These are phyloP conservation scores for Dendrolimus kikuchii DNA, from an alignment of 1,140 invertebrate genomes.

Conservation along the genomic window DNA sequence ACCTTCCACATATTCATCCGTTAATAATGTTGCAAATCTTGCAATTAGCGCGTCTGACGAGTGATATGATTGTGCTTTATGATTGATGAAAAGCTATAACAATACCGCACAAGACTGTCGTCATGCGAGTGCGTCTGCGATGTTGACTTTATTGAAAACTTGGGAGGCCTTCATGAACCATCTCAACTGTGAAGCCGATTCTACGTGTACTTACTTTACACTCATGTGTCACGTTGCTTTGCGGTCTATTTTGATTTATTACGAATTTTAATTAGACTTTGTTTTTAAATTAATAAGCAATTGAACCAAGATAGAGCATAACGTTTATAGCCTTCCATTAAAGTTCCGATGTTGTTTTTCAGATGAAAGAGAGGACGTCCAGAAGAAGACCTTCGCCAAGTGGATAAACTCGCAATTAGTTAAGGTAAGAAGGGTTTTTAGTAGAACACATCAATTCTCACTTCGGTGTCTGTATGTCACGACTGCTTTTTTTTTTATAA, in stretches of 20 bases:
- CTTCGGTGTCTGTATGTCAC: neutral
- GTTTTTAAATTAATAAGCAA: no score
- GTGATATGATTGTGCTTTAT: no score
- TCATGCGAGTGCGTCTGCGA: slow-evolving; percentile 11
- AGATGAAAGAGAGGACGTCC: slow-evolving; percentile 93
- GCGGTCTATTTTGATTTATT: no score
- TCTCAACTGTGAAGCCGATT: neutral
- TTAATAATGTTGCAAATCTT: no score
- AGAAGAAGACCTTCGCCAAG: slow-evolving; percentile 96
- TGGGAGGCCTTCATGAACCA: slow-evolving; percentile 26
- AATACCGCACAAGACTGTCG: no score
- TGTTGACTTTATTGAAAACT: slow-evolving; percentile 39
- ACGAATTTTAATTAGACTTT: no score
- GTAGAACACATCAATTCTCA: neutral
- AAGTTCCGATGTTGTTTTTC: slow-evolving; percentile 46
- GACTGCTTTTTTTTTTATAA: neutral
- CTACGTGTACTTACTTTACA: neutral
- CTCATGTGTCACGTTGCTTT: no score
- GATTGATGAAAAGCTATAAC: no score
- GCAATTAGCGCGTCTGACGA: no score
- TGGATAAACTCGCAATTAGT: slow-evolving; percentile 94
- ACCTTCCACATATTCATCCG: no score
- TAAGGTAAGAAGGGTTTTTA: slow-evolving; percentile 74
- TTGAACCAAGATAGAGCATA: no score
- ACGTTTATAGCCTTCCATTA: neutral